Evolutionary conservation across 1,140 invertebrate genomes (phyloP), one percentile per base, ranked within the genome.

Genomic region (Gonatopus flavifemur): DNA sequence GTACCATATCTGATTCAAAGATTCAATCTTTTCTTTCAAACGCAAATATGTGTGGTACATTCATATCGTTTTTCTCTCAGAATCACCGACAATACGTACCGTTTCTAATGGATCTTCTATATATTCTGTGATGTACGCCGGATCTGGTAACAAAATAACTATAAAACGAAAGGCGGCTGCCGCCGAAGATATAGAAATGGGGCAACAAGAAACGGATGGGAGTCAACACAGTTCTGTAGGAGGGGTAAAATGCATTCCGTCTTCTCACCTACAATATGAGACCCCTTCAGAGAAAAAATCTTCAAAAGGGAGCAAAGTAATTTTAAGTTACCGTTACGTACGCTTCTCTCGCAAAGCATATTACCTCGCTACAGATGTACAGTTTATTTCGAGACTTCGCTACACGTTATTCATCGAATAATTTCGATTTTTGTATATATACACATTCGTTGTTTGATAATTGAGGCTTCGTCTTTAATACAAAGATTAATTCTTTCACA

Each of bases 61-160:
- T 33, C 22, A 31, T 33, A 39, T 43, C 43, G 21, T 52, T 9
- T 35, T 42, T 49, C 43, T 3, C 4, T 20, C 19, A 60, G 54
- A 65, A 33, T 55, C 77, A 3, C 76, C 81, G 46, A 76, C 79
- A 55, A 82, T 82, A 54, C 80, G 79, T 71, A 79, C 80, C 40
- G 80, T 85, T 18, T 83, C 83, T 35, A 87, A 87, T 76, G 86
- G 86, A 47, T 82, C 84, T 32, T 84, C 86, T 30, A 80, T 89
- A 61, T 90, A 90, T 73, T 90, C 88, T 57, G 87, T 90, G 33
- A 84, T 89, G 80, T 89, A 88, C 74, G 84, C 87, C 52, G 87
- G 86, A 15, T 84, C 84, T 55, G 88, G 87, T 50, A 90, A 88
- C 68, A 89, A 90, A 81, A 88, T 90, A 64, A 90, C 88, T 22